Conservation (phyloP, 2,888 invertebrate genomes). For the Rotaria sp. region DNA sequence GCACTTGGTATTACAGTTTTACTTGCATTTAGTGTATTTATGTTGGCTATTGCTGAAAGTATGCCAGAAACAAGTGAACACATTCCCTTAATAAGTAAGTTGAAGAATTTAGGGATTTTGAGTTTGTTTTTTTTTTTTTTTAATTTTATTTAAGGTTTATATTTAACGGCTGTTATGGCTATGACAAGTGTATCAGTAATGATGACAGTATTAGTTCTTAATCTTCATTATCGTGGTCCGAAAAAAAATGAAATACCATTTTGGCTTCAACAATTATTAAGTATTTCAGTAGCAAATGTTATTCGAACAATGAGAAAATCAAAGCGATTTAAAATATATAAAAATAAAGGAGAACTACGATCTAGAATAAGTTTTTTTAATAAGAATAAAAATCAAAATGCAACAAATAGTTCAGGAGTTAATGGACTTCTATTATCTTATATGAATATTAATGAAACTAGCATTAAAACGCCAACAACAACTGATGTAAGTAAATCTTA, state of each 20-base stretch:
- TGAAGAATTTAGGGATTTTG: not conserved
- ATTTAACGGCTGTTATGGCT: constrained; percentile 61
- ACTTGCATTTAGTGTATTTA: constrained; percentile 61
- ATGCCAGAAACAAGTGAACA: constrained; percentile 62
- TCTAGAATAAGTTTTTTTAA: no score
- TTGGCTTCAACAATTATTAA: constrained; percentile 55
- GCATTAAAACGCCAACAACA: not conserved
- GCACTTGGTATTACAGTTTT: constrained; percentile 60
- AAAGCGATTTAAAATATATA: not conserved
- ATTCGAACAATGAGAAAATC: not conserved
- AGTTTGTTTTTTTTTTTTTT: not conserved
- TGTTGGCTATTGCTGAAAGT: constrained; percentile 61
- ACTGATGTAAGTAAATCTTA: not conserved
- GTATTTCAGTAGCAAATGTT: constrained; percentile 43
- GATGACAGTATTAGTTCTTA: constrained; percentile 60
- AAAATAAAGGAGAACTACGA: not conserved
- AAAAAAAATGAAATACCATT: constrained; percentile 56
- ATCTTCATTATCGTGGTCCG: constrained; percentile 61
- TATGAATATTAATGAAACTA: not conserved
- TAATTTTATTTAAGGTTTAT: constrained; percentile 56
- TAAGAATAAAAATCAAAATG: not conserved
- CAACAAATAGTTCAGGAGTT: not conserved
- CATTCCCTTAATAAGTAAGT: constrained; percentile 59
- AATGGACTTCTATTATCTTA: not conserved
- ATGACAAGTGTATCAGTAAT: constrained; percentile 60